phyloP scores from a whole-genome alignment of 2,888 invertebrate species.

The Drosophila siamana region DNA sequence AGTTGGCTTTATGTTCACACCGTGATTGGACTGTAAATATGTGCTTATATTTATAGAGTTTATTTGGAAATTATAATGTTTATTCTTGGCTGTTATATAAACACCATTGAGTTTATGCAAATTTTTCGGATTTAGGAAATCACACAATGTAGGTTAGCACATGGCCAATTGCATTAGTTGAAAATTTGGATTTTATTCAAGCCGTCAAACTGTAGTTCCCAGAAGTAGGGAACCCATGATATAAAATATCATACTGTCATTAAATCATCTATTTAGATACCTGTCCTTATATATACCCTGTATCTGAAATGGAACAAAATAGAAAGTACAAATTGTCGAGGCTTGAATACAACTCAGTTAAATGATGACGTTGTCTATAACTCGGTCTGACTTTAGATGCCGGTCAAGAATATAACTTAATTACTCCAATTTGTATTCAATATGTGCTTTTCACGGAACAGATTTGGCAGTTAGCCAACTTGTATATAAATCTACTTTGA shows the following conservation, averaged over 20 bases:
- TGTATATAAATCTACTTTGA: neutral
- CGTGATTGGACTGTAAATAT: slow-evolving; percentile 66
- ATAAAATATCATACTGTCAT: neutral
- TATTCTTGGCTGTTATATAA: slow-evolving; percentile 40
- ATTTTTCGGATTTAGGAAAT: slow-evolving; percentile 42
- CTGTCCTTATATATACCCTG: neutral
- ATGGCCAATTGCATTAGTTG: slow-evolving; percentile 20
- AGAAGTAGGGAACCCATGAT: neutral
- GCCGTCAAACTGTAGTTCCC: neutral
- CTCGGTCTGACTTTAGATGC: neutral
- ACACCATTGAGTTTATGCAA: slow-evolving; percentile 58
- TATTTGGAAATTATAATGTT: slow-evolving; percentile 33
- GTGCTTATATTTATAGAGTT: slow-evolving; percentile 33
- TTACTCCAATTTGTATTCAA: slow-evolving; percentile 16
- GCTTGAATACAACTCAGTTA: neutral
- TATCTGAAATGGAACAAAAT: neutral
- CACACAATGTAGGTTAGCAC: slow-evolving; percentile 31
- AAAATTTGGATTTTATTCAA: neutral
- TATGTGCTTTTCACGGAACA: neutral
- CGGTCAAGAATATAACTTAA: slow-evolving; percentile 2
- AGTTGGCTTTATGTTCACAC: slow-evolving; percentile 69
- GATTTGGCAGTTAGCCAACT: slow-evolving; percentile 15
- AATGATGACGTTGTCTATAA: neutral
- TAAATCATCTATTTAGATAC: neutral
- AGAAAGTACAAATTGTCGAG: neutral